phyloP scores from a whole-genome alignment of 2,797 vertebrate genomes.

The Sebastiscus tertius region DNA sequence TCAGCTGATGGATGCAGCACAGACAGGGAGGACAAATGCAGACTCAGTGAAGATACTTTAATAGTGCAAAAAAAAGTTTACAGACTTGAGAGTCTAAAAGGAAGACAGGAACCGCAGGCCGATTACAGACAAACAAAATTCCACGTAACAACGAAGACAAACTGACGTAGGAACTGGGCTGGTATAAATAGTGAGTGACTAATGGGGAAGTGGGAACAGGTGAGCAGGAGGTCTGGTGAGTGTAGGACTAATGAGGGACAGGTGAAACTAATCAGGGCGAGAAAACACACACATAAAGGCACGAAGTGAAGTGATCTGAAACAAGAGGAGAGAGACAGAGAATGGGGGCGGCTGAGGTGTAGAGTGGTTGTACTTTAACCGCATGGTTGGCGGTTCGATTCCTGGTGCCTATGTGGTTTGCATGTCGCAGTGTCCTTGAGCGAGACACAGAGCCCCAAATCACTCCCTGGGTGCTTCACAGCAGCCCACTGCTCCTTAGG shows the following conservation, averaged over 20 bases:
- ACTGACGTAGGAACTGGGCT: too few species aligned
- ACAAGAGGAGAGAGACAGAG: not conserved
- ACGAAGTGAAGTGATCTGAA: not conserved
- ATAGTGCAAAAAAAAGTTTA: not conserved
- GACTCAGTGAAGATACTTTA: not conserved
- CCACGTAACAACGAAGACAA: fast-evolving
- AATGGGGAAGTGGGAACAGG: not conserved
- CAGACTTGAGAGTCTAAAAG: not conserved
- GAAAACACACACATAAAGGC: not conserved
- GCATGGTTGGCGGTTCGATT: too few species aligned
- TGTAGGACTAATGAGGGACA: not conserved
- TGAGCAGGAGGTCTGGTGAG: not conserved
- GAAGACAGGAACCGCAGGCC: too few species aligned
- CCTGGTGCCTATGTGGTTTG: too few species aligned
- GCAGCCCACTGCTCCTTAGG: too few species aligned
- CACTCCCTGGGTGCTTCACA: too few species aligned
- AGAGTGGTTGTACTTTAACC: too few species aligned
- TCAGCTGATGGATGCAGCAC: not conserved
- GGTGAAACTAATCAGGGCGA: not conserved
- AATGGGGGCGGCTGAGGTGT: fast-evolving
- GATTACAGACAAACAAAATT: too few species aligned
- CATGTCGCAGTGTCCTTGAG: too few species aligned
- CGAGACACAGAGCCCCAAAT: too few species aligned
- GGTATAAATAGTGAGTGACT: not conserved
- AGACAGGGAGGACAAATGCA: not conserved